Evolutionary conservation across 2,797 vertebrate genomes (phyloP).

Genomic region (Vespertilio murinus): DNA sequence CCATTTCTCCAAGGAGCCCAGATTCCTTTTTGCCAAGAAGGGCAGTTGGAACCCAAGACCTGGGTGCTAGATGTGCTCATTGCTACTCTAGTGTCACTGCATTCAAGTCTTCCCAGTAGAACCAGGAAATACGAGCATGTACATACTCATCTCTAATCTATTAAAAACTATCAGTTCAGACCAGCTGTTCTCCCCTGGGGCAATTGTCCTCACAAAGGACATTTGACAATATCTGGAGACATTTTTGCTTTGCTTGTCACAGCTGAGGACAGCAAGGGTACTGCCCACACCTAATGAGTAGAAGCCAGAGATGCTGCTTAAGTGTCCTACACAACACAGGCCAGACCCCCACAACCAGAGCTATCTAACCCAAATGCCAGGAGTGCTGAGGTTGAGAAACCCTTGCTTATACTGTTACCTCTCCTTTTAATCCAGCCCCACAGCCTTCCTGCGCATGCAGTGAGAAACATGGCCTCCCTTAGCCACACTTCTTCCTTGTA

Average conservation of each 20-base stretch:
- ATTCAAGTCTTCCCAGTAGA: background rate
- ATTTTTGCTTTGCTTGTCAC: background rate
- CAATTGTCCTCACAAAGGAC: background rate
- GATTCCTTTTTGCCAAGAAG: background rate
- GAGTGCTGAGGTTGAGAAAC: background rate
- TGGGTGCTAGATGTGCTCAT: background rate
- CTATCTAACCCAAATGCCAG: background rate
- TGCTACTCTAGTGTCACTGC: background rate
- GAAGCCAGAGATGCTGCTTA: background rate
- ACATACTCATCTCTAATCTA: background rate
- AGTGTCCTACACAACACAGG: background rate
- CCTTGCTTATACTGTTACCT: background rate
- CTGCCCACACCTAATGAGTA: background rate
- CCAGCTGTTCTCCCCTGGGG: background rate
- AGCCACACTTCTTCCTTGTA: background rate
- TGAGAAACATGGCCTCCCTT: background rate
- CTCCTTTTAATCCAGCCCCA: background rate
- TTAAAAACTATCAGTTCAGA: background rate
- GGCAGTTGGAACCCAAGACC: background rate
- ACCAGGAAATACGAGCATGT: background rate
- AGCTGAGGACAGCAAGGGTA: background rate
- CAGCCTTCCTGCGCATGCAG: background rate
- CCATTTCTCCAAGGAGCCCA: background rate
- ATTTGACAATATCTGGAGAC: background rate
- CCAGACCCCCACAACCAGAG: background rate